Evolutionary conservation across 2,888 invertebrate genomes (phyloP).

Genomic region (Aspidiotus destructor): DNA sequence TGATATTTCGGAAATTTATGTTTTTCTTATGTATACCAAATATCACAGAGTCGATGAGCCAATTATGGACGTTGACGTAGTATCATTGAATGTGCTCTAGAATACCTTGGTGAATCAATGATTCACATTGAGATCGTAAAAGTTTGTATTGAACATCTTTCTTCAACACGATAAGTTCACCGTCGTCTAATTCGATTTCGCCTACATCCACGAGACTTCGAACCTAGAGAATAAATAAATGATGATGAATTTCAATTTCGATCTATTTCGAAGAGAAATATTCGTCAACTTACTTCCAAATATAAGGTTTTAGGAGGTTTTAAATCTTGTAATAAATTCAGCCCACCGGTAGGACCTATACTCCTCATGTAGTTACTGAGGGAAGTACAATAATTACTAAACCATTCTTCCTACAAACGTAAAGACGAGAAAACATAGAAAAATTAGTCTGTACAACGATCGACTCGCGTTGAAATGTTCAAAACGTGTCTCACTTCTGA

Average conservation of each 20-base stretch:
- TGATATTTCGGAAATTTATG: background rate
- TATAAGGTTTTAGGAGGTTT: conserved; percentile 86
- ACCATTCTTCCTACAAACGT: conserved; percentile 58
- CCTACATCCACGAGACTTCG: conserved; percentile 84
- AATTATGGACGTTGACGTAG: background rate
- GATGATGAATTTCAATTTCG: background rate
- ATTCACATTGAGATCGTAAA: conserved; percentile 79
- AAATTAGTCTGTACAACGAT: background rate
- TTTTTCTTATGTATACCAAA: background rate
- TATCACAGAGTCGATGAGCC: too few species aligned
- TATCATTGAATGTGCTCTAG: conserved; percentile 56
- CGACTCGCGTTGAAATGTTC: background rate
- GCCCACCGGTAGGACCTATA: conserved; percentile 68
- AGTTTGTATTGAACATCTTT: conserved; percentile 86
- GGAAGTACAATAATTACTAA: conserved; percentile 74
- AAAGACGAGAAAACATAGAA: background rate
- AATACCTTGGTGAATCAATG: conserved; percentile 79
- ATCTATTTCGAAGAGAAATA: background rate
- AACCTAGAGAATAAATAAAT: conserved; percentile 43
- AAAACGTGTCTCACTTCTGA: conserved; percentile 49
- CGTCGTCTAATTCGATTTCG: conserved; percentile 85
- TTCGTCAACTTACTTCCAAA: conserved; percentile 60
- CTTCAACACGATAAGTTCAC: conserved; percentile 76
- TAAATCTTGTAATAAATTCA: conserved; percentile 77
- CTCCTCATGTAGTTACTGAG: conserved; percentile 83